These are phyloP conservation scores for Trissoscelio sp. DNA, from an alignment of 2,888 invertebrate genomes.

Conservation along the genomic window DNA sequence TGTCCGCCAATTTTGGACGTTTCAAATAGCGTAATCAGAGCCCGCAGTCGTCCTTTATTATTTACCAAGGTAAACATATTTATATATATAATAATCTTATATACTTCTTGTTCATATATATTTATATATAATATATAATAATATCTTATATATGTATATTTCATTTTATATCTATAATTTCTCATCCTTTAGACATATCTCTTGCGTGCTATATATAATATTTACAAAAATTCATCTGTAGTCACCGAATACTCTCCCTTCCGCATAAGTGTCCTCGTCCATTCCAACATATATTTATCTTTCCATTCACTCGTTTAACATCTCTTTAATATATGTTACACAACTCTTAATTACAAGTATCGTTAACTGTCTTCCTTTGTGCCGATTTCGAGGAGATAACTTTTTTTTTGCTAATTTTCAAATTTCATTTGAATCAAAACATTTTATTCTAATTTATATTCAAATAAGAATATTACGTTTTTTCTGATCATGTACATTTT, in stretches of 20 bases:
- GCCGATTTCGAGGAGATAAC: slow-evolving; percentile 70
- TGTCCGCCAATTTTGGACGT: slow-evolving; percentile 33
- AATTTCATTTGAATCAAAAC: too few species aligned
- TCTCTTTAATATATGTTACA: slow-evolving; percentile 70
- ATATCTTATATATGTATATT: slow-evolving; percentile 83
- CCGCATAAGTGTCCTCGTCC: slow-evolving; percentile 61
- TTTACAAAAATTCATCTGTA: slow-evolving; percentile 79
- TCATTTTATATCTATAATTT: slow-evolving; percentile 82
- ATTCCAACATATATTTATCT: slow-evolving; percentile 68
- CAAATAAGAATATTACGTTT: too few species aligned
- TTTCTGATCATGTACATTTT: too few species aligned
- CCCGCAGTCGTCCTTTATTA: slow-evolving; percentile 80
- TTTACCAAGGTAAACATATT: slow-evolving; percentile 82
- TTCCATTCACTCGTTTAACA: slow-evolving; percentile 59
- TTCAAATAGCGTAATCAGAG: slow-evolving; percentile 74
- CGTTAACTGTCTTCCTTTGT: slow-evolving; percentile 73
- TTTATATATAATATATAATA: slow-evolving; percentile 77
- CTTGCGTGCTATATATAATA: slow-evolving; percentile 81
- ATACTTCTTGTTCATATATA: slow-evolving; percentile 75
- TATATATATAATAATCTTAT: slow-evolving; percentile 74
- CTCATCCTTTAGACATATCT: slow-evolving; percentile 76
- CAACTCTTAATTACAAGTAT: slow-evolving; percentile 73
- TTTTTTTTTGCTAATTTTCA: too few species aligned
- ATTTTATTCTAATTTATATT: too few species aligned
- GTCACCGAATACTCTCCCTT: slow-evolving; percentile 73